Percentiles rank a stretch among this genome's conserved stretches.
These are phyloP conservation scores for Chymomyza costata DNA, from an alignment of 1,140 invertebrate species.

Conservation along the genomic window DNA sequence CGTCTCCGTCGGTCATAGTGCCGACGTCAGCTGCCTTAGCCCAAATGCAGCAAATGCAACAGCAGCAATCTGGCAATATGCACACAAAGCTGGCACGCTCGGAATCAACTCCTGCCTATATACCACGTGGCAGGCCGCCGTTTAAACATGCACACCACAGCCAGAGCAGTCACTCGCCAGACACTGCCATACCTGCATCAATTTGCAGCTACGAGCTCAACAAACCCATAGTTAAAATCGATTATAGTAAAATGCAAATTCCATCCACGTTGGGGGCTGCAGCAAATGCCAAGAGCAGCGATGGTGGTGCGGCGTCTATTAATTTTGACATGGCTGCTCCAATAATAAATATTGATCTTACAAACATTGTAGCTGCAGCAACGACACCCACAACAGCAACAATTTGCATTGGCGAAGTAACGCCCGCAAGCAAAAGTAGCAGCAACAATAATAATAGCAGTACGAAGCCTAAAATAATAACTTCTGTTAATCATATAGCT, in stretches of 20 bases:
- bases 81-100: slow-evolving; percentile 59
- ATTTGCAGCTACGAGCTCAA: slow-evolving; percentile 65
- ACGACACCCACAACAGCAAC: slow-evolving; percentile 25
- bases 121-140: slow-evolving; percentile 42
- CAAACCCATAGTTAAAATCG: slow-evolving; percentile 71
- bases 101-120: slow-evolving; percentile 59
- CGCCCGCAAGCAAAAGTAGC: slow-evolving; percentile 17
- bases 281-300: slow-evolving; percentile 1
- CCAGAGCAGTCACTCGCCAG: slow-evolving; percentile 36
- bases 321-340: slow-evolving; percentile 53
- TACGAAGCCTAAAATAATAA: slow-evolving; percentile 21
- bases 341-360: slow-evolving; percentile 72
- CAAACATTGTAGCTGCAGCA: slow-evolving; percentile 57
- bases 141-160: slow-evolving; percentile 22
- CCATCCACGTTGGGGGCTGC: slow-evolving; percentile 20
- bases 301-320: slow-evolving; percentile 28
- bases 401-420: slow-evolving; percentile 34
- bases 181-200: slow-evolving; percentile 69
- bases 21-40: slow-evolving; percentile 21
- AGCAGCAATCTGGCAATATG: slow-evolving; percentile 8
- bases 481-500: slow-evolving; percentile 37
- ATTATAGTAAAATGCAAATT: slow-evolving; percentile 66
- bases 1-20: slow-evolving; percentile 44
- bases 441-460: slow-evolving; percentile 39
- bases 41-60: slow-evolving; percentile 14